Evolutionary conservation across 92 coral and sea anemone genomes (phyloP).

Genomic region (Phenganax stokvisi): DNA sequence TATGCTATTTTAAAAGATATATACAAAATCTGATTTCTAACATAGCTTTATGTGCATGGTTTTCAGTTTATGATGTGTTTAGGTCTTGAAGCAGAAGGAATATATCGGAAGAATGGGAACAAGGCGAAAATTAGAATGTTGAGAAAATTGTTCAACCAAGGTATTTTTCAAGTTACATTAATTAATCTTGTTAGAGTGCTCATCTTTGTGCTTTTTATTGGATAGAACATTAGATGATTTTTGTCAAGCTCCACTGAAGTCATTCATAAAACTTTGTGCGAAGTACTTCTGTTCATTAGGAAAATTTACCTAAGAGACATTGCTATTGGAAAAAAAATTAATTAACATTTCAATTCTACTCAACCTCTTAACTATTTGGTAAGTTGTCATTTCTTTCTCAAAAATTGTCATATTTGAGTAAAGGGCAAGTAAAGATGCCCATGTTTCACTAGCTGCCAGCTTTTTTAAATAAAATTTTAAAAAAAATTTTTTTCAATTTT

Average conservation of each 20-base stretch:
- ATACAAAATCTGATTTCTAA: background rate
- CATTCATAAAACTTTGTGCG: background rate
- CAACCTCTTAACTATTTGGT: too few species aligned
- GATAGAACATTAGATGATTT: background rate
- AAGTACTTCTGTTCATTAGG: too few species aligned
- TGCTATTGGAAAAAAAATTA: too few species aligned
- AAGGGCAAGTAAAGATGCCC: too few species aligned
- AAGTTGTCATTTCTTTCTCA: too few species aligned
- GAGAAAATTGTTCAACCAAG: conserved; percentile 76
- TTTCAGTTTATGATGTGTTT: conserved; percentile 17
- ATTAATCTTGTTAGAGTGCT: background rate
- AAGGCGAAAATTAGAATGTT: conserved; percentile 71
- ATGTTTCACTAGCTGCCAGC: too few species aligned
- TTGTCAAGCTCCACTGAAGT: background rate
- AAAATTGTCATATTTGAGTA: too few species aligned
- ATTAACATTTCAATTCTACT: too few species aligned
- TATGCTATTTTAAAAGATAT: background rate
- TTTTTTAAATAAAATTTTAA: too few species aligned
- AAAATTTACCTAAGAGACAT: too few species aligned
- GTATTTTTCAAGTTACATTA: conserved; percentile 37
- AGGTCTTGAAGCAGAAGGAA: conserved; percentile 85
- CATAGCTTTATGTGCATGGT: background rate
- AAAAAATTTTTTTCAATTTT: too few species aligned
- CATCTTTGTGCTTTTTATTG: too few species aligned
- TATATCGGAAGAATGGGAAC: conserved; percentile 85